A percentile compares a stretch with the other conserved stretches of the same genome.
Evolutionary conservation across 2,797 vertebrate genomes (phyloP).

Genomic region (Mormyrops attenuatus): DNA sequence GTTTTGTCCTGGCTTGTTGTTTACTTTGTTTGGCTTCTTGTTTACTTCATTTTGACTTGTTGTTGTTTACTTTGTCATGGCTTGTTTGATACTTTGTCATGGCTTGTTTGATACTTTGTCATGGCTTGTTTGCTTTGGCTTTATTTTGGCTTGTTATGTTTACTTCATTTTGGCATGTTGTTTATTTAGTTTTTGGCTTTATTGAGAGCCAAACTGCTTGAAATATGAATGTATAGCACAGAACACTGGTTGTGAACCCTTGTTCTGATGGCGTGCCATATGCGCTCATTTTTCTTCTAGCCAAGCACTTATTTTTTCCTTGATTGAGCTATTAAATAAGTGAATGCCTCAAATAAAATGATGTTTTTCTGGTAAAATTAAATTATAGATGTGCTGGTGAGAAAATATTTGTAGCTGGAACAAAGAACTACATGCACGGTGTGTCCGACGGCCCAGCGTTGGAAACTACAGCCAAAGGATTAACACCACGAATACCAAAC

Average conservation of each 20-base stretch:
- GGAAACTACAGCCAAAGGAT: not conserved
- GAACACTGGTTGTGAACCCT: not conserved
- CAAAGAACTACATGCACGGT: not conserved
- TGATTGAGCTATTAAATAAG: not conserved
- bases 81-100: not conserved
- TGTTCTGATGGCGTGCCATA: not conserved
- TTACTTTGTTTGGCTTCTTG: too few species aligned
- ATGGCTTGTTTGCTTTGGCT: not conserved
- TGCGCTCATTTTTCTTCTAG: not conserved
- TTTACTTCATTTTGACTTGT: not conserved
- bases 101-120: not conserved
- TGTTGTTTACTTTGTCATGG: not conserved
- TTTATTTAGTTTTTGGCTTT: not conserved
- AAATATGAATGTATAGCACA: not conserved
- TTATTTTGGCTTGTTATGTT: not conserved
- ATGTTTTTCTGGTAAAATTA: not conserved
- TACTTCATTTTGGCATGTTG: not conserved
- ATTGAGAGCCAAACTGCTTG: not conserved
- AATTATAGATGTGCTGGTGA: not conserved
- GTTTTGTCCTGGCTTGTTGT: not conserved
- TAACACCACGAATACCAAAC: not conserved
- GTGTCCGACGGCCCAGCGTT: not conserved
- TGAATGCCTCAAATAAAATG: not conserved
- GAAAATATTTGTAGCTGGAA: not conserved
- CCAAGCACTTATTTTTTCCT: not conserved